Percentiles rank a stretch among this genome's conserved stretches.
Conservation (phyloP, 2,888 invertebrate species). For the Spisula solida region DNA sequence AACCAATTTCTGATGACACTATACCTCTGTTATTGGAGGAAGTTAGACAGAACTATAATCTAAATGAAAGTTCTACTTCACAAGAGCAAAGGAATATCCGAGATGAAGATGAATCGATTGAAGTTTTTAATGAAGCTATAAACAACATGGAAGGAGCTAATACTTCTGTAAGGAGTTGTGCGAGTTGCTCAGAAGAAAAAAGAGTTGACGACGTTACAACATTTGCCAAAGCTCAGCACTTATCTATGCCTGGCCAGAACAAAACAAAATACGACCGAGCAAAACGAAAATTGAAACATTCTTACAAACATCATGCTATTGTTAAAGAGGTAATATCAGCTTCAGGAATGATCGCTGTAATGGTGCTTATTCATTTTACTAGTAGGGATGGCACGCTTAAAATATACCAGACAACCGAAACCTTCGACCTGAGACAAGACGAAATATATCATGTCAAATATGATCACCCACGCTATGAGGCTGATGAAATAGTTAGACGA, state of each 20-base stretch:
- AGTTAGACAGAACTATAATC: slow-evolving; percentile 3
- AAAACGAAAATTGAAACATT: background rate
- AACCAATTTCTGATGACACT: background rate
- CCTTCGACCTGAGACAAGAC: background rate
- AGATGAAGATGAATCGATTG: background rate
- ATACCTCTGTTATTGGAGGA: slow-evolving; percentile 17
- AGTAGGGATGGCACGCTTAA: background rate
- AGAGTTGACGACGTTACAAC: slow-evolving; percentile 24
- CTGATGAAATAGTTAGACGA: slow-evolving; percentile 30
- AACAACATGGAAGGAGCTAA: background rate
- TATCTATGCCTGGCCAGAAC: slow-evolving; percentile 34
- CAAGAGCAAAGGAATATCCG: background rate
- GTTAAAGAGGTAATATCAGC: slow-evolving; percentile 26
- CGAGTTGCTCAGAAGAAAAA: slow-evolving; percentile 30
- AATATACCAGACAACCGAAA: slow-evolving; percentile 19
- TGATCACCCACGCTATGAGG: slow-evolving; percentile 3
- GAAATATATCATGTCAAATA: slow-evolving; percentile 35
- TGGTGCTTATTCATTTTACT: slow-evolving; percentile 42
- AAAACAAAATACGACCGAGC: background rate
- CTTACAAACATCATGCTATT: slow-evolving; percentile 51
- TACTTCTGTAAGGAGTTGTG: slow-evolving; percentile 30
- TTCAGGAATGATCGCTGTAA: background rate
- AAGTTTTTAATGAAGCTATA: slow-evolving; percentile 10
- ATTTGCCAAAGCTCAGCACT: slow-evolving; percentile 40
- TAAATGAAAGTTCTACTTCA: background rate